Evolutionary conservation across 2,888 invertebrate species (phyloP).

Genomic region (Rosalia funebris): DNA sequence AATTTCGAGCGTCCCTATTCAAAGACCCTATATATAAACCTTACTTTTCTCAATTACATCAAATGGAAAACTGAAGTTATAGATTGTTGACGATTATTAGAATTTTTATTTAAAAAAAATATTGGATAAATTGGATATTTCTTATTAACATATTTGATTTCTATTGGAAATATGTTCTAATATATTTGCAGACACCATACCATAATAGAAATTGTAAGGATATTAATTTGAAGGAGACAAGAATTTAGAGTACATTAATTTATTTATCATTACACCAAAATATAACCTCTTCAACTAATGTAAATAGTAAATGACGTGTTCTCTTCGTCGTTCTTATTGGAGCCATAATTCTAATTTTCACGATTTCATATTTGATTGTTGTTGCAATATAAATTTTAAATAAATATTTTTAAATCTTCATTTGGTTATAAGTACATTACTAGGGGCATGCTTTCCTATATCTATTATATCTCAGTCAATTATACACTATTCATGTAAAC

Average conservation of each 20-base stretch:
- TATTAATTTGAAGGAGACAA: too few relatives aligned
- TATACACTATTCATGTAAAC: conserved; percentile 52
- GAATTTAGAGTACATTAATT: conserved; percentile 14
- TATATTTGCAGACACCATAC: too few relatives aligned
- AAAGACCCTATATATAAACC: too few relatives aligned
- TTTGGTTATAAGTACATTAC: conserved; percentile 17
- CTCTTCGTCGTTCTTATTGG: conserved; percentile 16
- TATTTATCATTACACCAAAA: conserved; percentile 13
- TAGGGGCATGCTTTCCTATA: conserved; percentile 6
- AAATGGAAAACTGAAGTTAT: too few relatives aligned
- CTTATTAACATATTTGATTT: too few relatives aligned
- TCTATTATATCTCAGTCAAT: background rate
- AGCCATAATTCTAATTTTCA: background rate
- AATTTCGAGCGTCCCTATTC: too few relatives aligned
- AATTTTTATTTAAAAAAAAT: too few relatives aligned
- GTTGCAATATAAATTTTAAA: background rate
- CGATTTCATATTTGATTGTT: background rate
- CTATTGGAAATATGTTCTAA: too few relatives aligned
- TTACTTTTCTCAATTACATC: too few relatives aligned
- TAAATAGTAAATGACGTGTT: conserved; percentile 18
- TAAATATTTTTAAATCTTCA: background rate
- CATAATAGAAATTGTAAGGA: too few relatives aligned
- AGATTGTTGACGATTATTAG: too few relatives aligned
- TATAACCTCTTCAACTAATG: conserved; percentile 14
- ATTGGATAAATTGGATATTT: too few relatives aligned